Percentiles rank a stretch among this genome's conserved stretches.
These are phyloP conservation scores for Eublepharis macularius DNA, from an alignment of 2,113 vertebrate genomes.

Conservation along the genomic window DNA sequence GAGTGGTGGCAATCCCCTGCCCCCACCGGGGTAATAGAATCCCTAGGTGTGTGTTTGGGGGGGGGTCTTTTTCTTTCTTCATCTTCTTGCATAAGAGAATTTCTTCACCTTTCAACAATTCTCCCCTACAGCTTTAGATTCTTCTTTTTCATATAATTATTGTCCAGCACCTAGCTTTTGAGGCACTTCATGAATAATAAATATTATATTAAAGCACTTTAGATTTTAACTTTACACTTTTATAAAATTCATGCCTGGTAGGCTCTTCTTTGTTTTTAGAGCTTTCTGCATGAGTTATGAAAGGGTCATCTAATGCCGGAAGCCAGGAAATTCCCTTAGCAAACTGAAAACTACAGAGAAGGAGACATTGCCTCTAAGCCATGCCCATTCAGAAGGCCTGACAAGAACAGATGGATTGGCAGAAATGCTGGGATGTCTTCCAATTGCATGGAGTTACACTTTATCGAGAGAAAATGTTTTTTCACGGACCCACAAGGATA, in stretches of 20 bases:
- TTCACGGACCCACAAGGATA: constrained; percentile 23
- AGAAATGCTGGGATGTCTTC: constrained; percentile 10
- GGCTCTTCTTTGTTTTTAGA: neutral
- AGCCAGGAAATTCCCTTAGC: constrained; percentile 11
- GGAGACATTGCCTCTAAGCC: neutral
- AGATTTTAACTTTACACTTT: neutral
- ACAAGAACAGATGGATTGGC: constrained; percentile 39
- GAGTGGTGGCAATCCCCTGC: too few species aligned
- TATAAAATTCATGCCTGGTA: neutral
- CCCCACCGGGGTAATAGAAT: too few species aligned
- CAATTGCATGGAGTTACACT: constrained; percentile 23
- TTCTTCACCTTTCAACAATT: neutral
- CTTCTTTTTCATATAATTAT: too few species aligned
- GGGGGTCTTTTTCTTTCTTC: too few species aligned
- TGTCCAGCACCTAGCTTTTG: too few species aligned
- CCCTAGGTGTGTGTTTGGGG: too few species aligned
- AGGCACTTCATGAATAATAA: too few species aligned
- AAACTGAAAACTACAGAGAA: constrained; percentile 20
- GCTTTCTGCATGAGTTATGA: neutral
- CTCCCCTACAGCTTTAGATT: neutral
- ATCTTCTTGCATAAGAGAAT: too few species aligned
- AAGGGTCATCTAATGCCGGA: neutral
- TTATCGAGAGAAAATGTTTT: constrained; percentile 36
- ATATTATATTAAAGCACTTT: neutral
- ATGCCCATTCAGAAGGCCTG: constrained; percentile 13